phyloP scores from a whole-genome alignment of 2,113 vertebrate species.

The Calidris pygmaea region DNA sequence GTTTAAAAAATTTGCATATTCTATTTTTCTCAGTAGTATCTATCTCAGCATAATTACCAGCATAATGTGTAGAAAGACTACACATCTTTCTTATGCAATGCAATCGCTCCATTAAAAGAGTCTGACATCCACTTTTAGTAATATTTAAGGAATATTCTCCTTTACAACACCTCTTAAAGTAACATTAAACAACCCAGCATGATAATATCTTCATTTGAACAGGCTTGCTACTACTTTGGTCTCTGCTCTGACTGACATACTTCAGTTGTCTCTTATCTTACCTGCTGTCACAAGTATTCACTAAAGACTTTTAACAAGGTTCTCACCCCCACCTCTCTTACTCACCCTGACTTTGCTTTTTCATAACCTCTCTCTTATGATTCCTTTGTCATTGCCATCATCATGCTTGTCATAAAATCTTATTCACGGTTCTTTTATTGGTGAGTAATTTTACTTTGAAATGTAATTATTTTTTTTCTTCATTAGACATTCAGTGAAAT shows the following conservation, averaged over 20 bases:
- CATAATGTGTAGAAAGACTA: too few species aligned
- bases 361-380: not conserved
- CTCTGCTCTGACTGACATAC: not conserved
- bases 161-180: not conserved
- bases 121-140: not conserved
- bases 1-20: not conserved
- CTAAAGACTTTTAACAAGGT: not conserved
- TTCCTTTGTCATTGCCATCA: not conserved
- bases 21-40: not conserved
- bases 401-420: not conserved
- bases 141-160: not conserved
- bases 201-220: not conserved
- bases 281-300: not conserved
- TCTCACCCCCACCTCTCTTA: not conserved
- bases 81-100: not conserved
- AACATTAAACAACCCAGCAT: not conserved
- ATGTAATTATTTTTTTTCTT: not conserved
- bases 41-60: not conserved
- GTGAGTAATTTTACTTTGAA: not conserved
- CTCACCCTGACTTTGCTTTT: not conserved
- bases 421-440: not conserved
- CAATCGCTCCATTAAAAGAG: not conserved
- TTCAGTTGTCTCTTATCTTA: not conserved
- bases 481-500: not conserved
- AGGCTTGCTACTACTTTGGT: not conserved